Evolutionary conservation across 35 echinoderm and acorn worm genomes (phyloP), one percentile per base, ranked within the genome.

Genomic region (Anneissia japonica): DNA sequence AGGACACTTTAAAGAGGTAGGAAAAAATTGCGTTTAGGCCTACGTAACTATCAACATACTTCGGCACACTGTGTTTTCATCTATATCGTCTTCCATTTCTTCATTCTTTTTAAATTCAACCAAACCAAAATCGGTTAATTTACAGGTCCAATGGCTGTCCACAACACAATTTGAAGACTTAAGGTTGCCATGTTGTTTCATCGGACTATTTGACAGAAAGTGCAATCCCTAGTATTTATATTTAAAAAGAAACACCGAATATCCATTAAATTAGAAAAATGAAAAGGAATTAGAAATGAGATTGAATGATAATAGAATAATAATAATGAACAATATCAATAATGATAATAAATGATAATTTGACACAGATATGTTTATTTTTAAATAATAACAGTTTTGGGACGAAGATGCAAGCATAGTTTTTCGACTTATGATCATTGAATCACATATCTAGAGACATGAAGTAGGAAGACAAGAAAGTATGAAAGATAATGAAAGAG

Each of bases 151-250:
- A 6, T 83, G 89, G 0, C 89, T 83, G 83, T 91, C 89, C 16
- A 91, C 82, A 11, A 91, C 41, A 32, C 84, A 83, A 45, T 91
- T 91, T 34, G 89, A 85, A 35, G 89, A 91, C 35, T 91, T 91
- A 30, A 91, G 40, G 7, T 86, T 85, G 23, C 89, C 89, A 45
- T 91, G 89, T 23, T 74, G 77, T 76, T 85, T 85, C 41, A 91
- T 19, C 11, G 51, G 32, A 32, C 89, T 91, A 36, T 91, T 76
- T 38, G 85, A 83, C 12, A 91, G 39, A 72, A 79, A 91, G 3
- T 76, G 43, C 83, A 91, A 55, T 38, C 89, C 89, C 89, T 91
- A 64, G n/a, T 64, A 12, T 14, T 64, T 64, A n/a, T 14, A 14
- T n/a, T n/a, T n/a, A n/a, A n/a, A n/a, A n/a, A n/a, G n/a, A n/a